A percentile compares a stretch with the other conserved stretches of the same genome.
Conservation (phyloP, 2,888 invertebrate species). For the Bugula neritina region DNA sequence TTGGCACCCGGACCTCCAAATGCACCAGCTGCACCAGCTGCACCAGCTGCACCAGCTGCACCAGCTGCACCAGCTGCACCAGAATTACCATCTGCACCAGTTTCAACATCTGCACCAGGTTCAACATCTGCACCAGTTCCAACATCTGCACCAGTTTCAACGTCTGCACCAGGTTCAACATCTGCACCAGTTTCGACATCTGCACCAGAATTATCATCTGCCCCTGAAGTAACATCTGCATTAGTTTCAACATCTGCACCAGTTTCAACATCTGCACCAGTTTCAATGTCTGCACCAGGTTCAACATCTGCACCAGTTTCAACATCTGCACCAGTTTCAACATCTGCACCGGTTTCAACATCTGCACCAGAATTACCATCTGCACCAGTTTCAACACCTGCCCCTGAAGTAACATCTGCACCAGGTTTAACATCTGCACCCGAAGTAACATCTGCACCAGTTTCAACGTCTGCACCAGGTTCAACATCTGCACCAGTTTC, state of each 20-base stretch:
- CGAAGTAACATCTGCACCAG: background rate
- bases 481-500: background rate
- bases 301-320: background rate
- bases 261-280: background rate
- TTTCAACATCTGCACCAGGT: no score
- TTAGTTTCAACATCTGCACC: background rate
- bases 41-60: background rate
- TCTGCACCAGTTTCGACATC: background rate
- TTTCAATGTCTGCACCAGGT: background rate
- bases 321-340: background rate
- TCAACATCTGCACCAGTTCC: no score
- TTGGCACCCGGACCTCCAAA: background rate
- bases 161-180: background rate
- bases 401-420: background rate
- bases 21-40: background rate
- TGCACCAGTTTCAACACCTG: background rate
- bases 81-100: background rate
- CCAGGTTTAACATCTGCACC: background rate
- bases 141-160: background rate
- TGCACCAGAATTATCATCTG: background rate
- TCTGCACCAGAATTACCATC: background rate
- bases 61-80: background rate
- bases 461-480: background rate
- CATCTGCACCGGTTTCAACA: background rate
- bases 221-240: background rate